Base-by-base conservation (phyloP, 2,888 invertebrate species). In the Erebia epiphron region DNA sequence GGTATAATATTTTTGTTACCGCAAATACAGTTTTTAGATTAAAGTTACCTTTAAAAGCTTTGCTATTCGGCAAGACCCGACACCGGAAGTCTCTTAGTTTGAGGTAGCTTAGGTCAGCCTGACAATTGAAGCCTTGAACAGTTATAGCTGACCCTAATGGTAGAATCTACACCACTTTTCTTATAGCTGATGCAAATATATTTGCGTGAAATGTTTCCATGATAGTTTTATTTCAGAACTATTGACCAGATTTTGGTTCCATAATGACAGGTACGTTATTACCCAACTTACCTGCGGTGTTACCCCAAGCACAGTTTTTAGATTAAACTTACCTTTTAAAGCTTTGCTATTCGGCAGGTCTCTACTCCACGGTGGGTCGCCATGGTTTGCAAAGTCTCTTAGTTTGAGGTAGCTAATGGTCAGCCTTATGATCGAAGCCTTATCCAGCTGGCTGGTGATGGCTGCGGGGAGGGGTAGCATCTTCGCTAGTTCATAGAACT, bases 121-220 rank as follows among this genome's bases (percentile, higher is more conserved):
- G 94, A 98, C 98, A 90, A 98, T 98, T 87, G 98, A 98, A 75
- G 98, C 98, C 93, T 98, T 98, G 92, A 98, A 98, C 94, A 98
- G 94, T 93, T 98, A 98, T 98, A 83, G 98, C 98, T 50, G 97
- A 43, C 43, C 9, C 10, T 43, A 43, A 43, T 11, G 97, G 98
- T 89, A 97, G 95, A 98, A 97, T 98, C 95, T 97, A 98, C 75
- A 98, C 98, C 86, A 99, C 94, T 5, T 14, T 94, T 98, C 98
- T 91, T 98, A 98, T 93, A 98, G 99, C 94, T 99, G 98, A 87
- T 96, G 98, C 52, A 52, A 52, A 8, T 52, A 52, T 52, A 9
- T 52, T 1, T 52, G 52, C 16, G 16, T 52, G 16, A n/a, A 52
- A 35, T 35, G 35, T 35, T 35, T 7, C 35, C 35, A 35, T 7